Conservation (phyloP, 2,888 invertebrate species). For the Marasmarcha lunaedactyla region DNA sequence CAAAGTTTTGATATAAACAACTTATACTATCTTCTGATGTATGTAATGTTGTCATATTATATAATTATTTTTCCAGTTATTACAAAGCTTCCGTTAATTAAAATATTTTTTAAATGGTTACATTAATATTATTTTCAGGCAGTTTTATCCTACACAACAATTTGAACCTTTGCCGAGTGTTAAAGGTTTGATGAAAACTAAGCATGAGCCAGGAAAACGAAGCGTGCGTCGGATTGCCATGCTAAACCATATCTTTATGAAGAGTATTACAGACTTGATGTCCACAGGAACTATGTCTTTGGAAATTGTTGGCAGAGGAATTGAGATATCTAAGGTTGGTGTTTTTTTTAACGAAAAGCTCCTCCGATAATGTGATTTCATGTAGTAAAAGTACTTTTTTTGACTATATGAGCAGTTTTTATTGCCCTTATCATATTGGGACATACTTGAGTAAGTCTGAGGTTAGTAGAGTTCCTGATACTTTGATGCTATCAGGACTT, state of each 20-base stretch:
- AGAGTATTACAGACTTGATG: conserved; percentile 82
- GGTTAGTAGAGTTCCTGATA: too few relatives aligned
- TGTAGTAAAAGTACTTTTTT: too few relatives aligned
- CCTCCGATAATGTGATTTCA: neutral
- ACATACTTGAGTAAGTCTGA: too few relatives aligned
- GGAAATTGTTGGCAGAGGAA: conserved; percentile 72
- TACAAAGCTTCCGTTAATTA: too few relatives aligned
- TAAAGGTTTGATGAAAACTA: conserved; percentile 49
- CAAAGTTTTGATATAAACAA: conserved; percentile 1
- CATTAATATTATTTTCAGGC: conserved; percentile 27
- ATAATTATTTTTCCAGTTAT: too few relatives aligned
- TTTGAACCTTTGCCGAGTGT: conserved; percentile 34
- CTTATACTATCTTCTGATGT: neutral
- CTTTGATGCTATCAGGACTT: too few relatives aligned
- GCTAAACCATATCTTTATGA: conserved; percentile 86
- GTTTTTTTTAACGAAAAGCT: too few relatives aligned
- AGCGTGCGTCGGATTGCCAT: conserved; percentile 73
- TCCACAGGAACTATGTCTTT: conserved; percentile 76
- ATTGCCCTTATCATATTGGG: too few relatives aligned
- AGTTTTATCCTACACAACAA: conserved; percentile 35
- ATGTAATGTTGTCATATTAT: neutral
- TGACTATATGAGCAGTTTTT: too few relatives aligned
- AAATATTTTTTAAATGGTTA: neutral
- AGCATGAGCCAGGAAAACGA: conserved; percentile 61
- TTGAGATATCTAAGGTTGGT: conserved; percentile 78